Percentiles rank a stretch among this genome's conserved stretches.
Evolutionary conservation across 1,140 invertebrate genomes (phyloP).

Genomic region (Rhynchophorus ferrugineus): DNA sequence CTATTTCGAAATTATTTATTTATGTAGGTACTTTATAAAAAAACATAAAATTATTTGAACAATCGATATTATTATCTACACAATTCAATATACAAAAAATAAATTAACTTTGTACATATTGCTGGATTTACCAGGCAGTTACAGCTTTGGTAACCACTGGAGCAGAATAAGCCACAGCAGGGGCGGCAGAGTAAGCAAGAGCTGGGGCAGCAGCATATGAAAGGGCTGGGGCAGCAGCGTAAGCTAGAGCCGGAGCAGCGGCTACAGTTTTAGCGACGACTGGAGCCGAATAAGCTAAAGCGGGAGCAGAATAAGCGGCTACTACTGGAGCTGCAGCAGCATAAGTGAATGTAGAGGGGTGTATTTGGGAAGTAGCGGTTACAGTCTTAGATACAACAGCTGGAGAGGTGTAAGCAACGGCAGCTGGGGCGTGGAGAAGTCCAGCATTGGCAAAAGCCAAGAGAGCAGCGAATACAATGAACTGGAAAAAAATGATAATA

Average conservation of each 20-base stretch:
- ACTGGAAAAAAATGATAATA: too few relatives aligned
- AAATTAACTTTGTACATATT: too few relatives aligned
- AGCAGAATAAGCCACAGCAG: neutral
- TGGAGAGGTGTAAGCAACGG: neutral
- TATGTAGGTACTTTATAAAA: too few relatives aligned
- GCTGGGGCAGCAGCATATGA: neutral
- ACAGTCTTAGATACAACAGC: neutral
- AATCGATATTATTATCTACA: too few relatives aligned
- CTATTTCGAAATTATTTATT: too few relatives aligned
- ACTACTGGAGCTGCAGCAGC: slow-evolving; percentile 1
- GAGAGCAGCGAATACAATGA: slow-evolving; percentile 26
- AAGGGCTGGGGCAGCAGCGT: too few relatives aligned
- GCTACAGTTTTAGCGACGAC: slow-evolving; percentile 45
- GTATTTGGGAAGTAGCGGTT: neutral
- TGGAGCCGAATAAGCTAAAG: slow-evolving; percentile 50
- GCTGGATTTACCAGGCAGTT: too few relatives aligned
- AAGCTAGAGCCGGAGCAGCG: slow-evolving; percentile 33
- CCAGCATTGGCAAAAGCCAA: slow-evolving; percentile 34
- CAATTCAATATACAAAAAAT: too few relatives aligned
- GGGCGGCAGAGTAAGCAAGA: neutral
- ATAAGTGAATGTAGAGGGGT: neutral
- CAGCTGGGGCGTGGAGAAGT: slow-evolving; percentile 16
- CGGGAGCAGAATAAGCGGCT: slow-evolving; percentile 4
- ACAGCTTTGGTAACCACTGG: slow-evolving; percentile 1
- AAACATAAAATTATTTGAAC: too few relatives aligned